Evolutionary conservation across 2,797 vertebrate genomes (phyloP).

Genomic region (Helostoma temminkii): DNA sequence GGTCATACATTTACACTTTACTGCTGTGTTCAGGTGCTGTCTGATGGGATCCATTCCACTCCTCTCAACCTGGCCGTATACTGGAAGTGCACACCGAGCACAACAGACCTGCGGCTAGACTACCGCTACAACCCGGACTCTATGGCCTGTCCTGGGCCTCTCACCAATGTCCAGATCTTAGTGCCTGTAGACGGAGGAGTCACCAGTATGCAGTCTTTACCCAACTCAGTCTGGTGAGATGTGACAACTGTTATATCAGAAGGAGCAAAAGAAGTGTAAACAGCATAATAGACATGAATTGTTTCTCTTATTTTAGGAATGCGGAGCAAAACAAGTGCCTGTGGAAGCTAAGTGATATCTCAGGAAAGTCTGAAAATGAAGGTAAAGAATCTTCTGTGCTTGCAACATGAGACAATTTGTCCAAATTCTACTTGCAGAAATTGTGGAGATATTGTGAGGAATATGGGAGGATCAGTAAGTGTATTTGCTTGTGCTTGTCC

Average conservation of each 20-base stretch:
- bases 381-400: conserved; percentile 76
- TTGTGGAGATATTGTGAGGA: no score
- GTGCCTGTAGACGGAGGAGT: conserved; percentile 95
- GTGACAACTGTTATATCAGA: neutral
- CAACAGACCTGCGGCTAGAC: conserved; percentile 95
- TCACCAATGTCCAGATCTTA: conserved; percentile 92
- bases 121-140: conserved; percentile 97
- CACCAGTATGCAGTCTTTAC: conserved; percentile 93
- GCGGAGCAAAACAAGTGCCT: conserved; percentile 94
- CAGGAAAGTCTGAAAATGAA: conserved; percentile 97
- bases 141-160: conserved; percentile 88
- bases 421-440: neutral
- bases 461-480: conserved; percentile 3
- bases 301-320: conserved; percentile 85
- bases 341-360: conserved; percentile 95
- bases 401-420: neutral
- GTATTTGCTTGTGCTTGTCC: conserved; percentile 46
- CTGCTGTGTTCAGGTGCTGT: conserved; percentile 87
- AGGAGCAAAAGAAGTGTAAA: neutral
- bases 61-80: conserved; percentile 97
- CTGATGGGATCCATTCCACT: conserved; percentile 96
- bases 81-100: conserved; percentile 92
- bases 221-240: conserved; percentile 91
- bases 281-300: no score
- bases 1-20: neutral